Conservation (phyloP, 2,888 invertebrate species). For the Lobophora halterata region DNA sequence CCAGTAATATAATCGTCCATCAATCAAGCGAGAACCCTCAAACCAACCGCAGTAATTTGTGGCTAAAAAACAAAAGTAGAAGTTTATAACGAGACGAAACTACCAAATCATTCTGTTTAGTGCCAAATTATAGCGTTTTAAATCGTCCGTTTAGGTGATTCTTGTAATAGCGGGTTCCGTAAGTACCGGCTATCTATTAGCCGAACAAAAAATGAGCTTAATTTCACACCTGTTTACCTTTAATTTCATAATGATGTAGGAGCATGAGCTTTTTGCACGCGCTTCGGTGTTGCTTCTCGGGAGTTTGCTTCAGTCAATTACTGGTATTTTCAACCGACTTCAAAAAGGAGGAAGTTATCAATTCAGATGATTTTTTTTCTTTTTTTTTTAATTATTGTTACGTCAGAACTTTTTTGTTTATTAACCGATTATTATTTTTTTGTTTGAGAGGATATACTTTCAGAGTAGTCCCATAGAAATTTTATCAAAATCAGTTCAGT, state of each 20-base stretch:
- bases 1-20: slow-evolving; percentile 72
- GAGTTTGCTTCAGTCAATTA: not conserved
- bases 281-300: slow-evolving; percentile 23
- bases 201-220: slow-evolving; percentile 70
- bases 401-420: too few species aligned
- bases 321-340: too few species aligned
- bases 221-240: slow-evolving; percentile 79
- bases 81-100: slow-evolving; percentile 76
- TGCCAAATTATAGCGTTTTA: slow-evolving; percentile 78
- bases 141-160: slow-evolving; percentile 70
- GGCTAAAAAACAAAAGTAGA: slow-evolving; percentile 74
- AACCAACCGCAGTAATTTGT: slow-evolving; percentile 65
- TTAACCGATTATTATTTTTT: too few species aligned
- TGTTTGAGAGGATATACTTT: too few species aligned
- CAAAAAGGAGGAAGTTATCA: too few species aligned
- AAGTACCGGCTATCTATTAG: slow-evolving; percentile 73
- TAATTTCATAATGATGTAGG: slow-evolving; percentile 70
- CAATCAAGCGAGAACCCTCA: slow-evolving; percentile 70
- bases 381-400: too few species aligned
- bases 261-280: slow-evolving; percentile 64
- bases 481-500: too few species aligned
- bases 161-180: slow-evolving; percentile 64
- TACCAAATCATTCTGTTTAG: slow-evolving; percentile 76
- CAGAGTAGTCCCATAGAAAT: too few species aligned
- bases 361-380: too few species aligned